Conservation (phyloP, 2,113 vertebrate genomes). For the Poeciliopsis occidentalis region DNA sequence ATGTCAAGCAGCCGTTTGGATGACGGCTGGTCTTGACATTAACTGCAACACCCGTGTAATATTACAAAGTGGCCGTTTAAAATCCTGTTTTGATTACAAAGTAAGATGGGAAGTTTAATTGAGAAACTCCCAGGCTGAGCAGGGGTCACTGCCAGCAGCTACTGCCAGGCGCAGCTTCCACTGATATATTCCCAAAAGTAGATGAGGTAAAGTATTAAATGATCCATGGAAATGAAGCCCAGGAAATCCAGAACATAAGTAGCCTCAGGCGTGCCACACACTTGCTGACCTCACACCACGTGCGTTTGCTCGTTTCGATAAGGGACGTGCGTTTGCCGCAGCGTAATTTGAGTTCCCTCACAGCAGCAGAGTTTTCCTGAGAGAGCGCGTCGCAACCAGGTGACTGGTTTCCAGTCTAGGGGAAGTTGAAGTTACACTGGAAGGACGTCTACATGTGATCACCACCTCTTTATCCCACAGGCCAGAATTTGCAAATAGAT, state of each 20-base stretch:
- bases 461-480: constrained; percentile 80
- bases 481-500: constrained; percentile 87
- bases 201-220: constrained; percentile 62
- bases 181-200: constrained; percentile 47
- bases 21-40: constrained; percentile 15
- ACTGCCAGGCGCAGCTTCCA: constrained; percentile 18
- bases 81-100: constrained; percentile 15
- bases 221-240: constrained; percentile 63
- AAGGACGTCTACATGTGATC: constrained; percentile 63
- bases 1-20: constrained; percentile 27
- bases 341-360: constrained; percentile 62
- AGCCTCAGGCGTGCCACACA: constrained; percentile 54
- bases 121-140: constrained; percentile 33
- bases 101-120: constrained; percentile 49
- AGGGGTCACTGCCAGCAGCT: constrained; percentile 43
- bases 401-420: constrained; percentile 53
- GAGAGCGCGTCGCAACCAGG: constrained; percentile 55
- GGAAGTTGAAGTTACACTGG: constrained; percentile 41
- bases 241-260: constrained; percentile 65
- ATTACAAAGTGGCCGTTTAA: constrained; percentile 7
- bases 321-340: constrained; percentile 51
- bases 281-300: constrained; percentile 49
- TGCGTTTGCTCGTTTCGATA: constrained; percentile 61
- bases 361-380: constrained; percentile 25
- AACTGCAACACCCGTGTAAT: constrained; percentile 2